These are phyloP conservation scores for Myiotriccus ornatus DNA, from an alignment of 2,797 vertebrate species.

Conservation along the genomic window DNA sequence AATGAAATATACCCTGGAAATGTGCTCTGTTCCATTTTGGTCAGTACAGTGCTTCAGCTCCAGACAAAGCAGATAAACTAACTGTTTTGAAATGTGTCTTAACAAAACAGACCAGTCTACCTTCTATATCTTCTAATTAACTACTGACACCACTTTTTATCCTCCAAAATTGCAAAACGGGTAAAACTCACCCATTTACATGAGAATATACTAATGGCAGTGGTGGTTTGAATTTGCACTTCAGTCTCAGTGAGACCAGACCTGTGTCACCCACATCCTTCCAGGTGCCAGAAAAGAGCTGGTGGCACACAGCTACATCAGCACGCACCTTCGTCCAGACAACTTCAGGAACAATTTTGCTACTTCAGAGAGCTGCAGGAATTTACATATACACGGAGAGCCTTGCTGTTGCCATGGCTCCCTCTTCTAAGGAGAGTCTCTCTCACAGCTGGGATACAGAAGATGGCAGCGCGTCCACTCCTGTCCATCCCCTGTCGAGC, in stretches of 20 bases:
- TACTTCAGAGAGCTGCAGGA: background rate
- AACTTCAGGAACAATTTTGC: background rate
- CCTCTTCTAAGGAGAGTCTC: background rate
- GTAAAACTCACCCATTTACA: background rate
- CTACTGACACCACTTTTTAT: background rate
- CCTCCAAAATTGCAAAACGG: background rate
- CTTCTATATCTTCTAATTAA: background rate
- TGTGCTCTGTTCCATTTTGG: background rate
- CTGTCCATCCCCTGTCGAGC: background rate
- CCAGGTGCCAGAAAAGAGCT: background rate
- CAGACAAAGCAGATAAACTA: background rate
- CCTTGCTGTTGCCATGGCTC: background rate
- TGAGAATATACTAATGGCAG: background rate
- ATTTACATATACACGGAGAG: background rate
- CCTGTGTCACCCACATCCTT: rapidly evolving
- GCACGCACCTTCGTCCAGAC: background rate
- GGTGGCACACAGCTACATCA: background rate
- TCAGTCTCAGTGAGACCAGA: background rate
- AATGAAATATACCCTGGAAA: background rate
- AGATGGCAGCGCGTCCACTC: background rate
- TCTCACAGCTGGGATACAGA: background rate
- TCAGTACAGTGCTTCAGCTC: background rate
- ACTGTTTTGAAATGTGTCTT: background rate
- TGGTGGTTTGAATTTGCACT: rapidly evolving
- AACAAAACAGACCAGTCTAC: background rate